Evolutionary conservation across 2,797 vertebrate genomes (phyloP), one percentile per base, ranked within the genome.

Genomic region (Chromobotia macracanthus): DNA sequence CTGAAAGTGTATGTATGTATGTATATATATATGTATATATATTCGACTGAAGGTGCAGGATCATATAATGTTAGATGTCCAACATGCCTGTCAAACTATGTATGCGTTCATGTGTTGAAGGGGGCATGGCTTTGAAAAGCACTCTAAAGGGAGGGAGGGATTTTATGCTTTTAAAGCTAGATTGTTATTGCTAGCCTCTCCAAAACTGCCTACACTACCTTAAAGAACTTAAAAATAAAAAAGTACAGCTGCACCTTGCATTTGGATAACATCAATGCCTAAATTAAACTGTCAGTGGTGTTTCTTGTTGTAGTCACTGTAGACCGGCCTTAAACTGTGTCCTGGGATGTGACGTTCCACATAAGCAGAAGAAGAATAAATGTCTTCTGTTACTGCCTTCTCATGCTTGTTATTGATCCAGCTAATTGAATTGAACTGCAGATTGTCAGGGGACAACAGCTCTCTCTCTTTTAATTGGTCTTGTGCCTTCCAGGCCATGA

Each of bases 371-470:
- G 44, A 11, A 7, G 21, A 21, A 71, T 21, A 71, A 71, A 79
- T 71, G 56, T 55, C 58, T 64, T 79, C 76, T 64, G 56, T 79
- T 78, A 61, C 76, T 78, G 67, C 46, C 46, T 51, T 71, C 19
- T 60, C 56, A 63, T 61, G 67, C 44, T 63, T 21, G 56, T 51
- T 71, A 78, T 71, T 78, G 76, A 78, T 78, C 46, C 48, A 71
- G 58, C 76, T 78, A 78, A 78, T 71, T 64, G 31, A 71, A 78
- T 53, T 78, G 67, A 71, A 71, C 56, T 53, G 56, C 56, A 71
- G 46, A 28, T 64, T 71, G 67, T 70, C 67, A 71, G 58, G 67
- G 66, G 66, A 77, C 66, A 70, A 16, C 66, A 53, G 44, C 46
- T 78, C 67, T 63, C 38, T 55, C 3, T 53, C 7, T 53, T 55